A percentile compares a stretch with the other conserved stretches of the same genome.
phyloP scores from a whole-genome alignment of 2,113 vertebrate genomes.

The Protobothrops mucrosquamatus region DNA sequence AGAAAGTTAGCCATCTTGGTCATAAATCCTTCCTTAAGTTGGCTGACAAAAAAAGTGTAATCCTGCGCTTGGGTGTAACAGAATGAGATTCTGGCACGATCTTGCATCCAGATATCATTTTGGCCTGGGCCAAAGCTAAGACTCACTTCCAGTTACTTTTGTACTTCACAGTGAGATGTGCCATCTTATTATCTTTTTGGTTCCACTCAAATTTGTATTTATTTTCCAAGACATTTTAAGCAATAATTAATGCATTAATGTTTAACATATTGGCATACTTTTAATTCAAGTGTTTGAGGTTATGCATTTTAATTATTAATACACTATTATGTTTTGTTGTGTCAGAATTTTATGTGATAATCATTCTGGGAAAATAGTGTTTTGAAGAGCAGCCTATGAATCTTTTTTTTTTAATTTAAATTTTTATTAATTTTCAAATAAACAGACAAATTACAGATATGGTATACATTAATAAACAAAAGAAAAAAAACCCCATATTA shows the following conservation, averaged over 20 bases:
- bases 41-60: background rate
- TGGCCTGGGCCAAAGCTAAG: background rate
- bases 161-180: background rate
- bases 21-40: background rate
- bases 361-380: background rate
- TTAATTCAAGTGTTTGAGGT: background rate
- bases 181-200: background rate
- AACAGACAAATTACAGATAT: too few species aligned
- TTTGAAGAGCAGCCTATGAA: too few species aligned
- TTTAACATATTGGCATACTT: background rate
- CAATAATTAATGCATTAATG: background rate
- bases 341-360: background rate
- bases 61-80: background rate
- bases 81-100: background rate
- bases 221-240: background rate
- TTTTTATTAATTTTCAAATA: too few species aligned
- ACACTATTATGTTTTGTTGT: background rate
- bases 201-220: background rate
- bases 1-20: background rate
- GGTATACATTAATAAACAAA: too few species aligned
- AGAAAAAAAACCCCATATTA: too few species aligned
- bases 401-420: too few species aligned
- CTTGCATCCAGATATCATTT: background rate
- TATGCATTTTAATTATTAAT: background rate
- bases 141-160: background rate